phyloP scores from a whole-genome alignment of 1,140 invertebrate species.

The Parapsyche elsis region DNA sequence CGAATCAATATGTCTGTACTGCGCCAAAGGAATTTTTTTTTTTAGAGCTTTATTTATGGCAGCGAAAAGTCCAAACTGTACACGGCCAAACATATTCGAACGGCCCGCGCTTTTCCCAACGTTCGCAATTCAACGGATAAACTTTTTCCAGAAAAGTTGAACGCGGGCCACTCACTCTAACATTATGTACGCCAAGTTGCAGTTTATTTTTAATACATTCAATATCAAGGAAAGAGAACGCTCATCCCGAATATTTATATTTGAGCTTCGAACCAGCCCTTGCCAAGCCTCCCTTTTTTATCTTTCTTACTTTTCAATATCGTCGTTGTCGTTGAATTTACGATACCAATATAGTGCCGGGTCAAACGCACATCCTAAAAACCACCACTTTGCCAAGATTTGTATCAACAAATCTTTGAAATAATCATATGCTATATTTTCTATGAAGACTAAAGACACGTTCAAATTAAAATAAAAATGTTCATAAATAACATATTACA shows the following conservation, averaged over 20 bases:
- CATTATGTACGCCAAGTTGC: slow-evolving; percentile 11
- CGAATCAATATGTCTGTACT: slow-evolving; percentile 24
- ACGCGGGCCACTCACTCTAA: neutral
- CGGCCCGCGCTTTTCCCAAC: neutral
- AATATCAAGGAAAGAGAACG: slow-evolving; percentile 8
- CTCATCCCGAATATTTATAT: neutral
- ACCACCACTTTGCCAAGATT: neutral
- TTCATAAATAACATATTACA: too few species aligned
- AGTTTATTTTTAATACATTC: slow-evolving; percentile 34
- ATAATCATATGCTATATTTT: too few species aligned
- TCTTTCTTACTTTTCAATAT: neutral
- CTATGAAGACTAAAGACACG: too few species aligned
- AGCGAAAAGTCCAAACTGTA: slow-evolving; percentile 20
- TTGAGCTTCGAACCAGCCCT: neutral
- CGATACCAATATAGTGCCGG: slow-evolving; percentile 11
- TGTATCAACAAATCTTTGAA: too few species aligned
- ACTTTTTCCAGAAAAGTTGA: slow-evolving; percentile 29
- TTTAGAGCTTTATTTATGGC: slow-evolving; percentile 36
- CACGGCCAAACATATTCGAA: neutral
- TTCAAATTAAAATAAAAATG: neutral
- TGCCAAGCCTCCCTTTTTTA: neutral
- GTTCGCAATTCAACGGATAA: neutral
- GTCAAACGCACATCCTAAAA: neutral
- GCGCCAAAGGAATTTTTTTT: slow-evolving; percentile 57
- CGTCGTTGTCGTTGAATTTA: neutral